Base-by-base conservation (phyloP, 2,797 vertebrate species). In the Bufotes viridis region DNA sequence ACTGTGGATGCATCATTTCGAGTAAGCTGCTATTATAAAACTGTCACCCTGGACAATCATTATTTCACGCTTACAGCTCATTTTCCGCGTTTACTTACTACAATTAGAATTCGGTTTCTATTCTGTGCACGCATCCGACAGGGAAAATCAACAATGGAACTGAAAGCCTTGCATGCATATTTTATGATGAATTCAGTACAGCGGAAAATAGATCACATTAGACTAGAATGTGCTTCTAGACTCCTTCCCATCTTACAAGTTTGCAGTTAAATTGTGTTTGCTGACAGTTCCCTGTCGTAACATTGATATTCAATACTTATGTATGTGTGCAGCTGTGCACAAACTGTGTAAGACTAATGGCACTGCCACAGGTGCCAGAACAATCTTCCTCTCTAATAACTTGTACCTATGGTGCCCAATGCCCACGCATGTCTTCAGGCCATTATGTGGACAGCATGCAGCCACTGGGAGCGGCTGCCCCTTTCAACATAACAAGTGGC, bases 301-400 rank as follows among this genome's bases (percentile, higher is more conserved):
- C 29, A 81, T 65, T 63, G 60, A 81, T 65, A 81, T 81, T 65
- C 79, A 63, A 63, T 81, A 22, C 42, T 42, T 42, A 29, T 80
- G 15, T 34, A 15, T 7, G 29, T 34, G 18, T 13, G 58, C 8
- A 29, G 57, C 57, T 61, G 57, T 22, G 78, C 78, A 78, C 75
- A 78, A 78, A 78, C 51, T 29, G n/a, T 61, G 78, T 13, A 80
- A 20, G 60, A 81, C 57, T 6, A 63, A 63, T 13, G 7, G 79
- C 51, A 13, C 18, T 22, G 65, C 67, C 42, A 57, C 51, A 4
- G 58, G 11, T 26, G 51, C 58, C n/a, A 49, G 34, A n/a, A 65
- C n/a, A 78, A 51, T 17, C 26, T 55, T 6, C 53, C 12, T 14
- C 6, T 42, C 6, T 5, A 42, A 42, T 42, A 42, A 42, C 4